Evolutionary conservation across 2,113 vertebrate genomes (phyloP).

Genomic region (Heloderma charlesbogerti): DNA sequence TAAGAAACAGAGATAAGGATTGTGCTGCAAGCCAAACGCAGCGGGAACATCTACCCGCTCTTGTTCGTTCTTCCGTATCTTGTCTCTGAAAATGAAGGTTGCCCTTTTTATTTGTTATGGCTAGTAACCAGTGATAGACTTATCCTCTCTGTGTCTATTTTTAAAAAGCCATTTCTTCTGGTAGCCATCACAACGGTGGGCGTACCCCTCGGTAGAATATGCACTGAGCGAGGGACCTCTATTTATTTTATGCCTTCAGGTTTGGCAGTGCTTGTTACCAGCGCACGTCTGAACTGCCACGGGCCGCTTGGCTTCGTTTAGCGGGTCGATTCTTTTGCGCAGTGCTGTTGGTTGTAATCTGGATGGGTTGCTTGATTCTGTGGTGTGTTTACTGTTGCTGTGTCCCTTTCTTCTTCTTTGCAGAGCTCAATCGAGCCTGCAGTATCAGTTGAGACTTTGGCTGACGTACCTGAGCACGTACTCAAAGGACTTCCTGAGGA

Average conservation of each 20-base stretch:
- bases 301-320: constrained; percentile 27
- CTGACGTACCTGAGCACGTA: constrained; percentile 81
- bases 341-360: not conserved
- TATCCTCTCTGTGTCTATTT: not conserved
- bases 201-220: not conserved
- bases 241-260: not conserved
- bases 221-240: too few relatives aligned
- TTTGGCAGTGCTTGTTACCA: too few relatives aligned
- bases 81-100: not conserved
- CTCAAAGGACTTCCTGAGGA: constrained; percentile 83
- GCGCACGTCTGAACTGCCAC: not conserved
- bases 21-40: not conserved
- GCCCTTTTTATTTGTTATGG: not conserved
- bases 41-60: not conserved
- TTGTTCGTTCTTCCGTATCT: not conserved
- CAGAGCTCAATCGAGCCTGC: constrained; percentile 72
- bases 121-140: not conserved
- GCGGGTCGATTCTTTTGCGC: constrained; percentile 36
- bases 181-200: too few relatives aligned
- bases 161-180: not conserved
- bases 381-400: not conserved
- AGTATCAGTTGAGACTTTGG: constrained; percentile 76
- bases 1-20: not conserved
- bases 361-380: not conserved
- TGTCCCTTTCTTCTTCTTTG: constrained; percentile 51